Evolutionary conservation across 2,113 vertebrate species (phyloP).

Genomic region (Tychaedon coryphoeus): DNA sequence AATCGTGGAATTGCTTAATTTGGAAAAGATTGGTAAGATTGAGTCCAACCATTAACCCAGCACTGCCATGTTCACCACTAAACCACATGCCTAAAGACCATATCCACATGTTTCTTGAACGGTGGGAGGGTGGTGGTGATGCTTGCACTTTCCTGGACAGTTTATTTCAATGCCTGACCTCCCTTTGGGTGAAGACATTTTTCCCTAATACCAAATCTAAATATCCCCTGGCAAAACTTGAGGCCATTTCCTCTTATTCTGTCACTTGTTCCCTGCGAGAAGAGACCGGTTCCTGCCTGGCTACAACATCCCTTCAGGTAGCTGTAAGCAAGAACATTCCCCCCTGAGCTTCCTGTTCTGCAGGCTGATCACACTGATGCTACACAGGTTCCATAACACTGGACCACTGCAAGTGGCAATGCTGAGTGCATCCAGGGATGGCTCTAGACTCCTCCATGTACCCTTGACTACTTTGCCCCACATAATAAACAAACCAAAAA

Average conservation of each 20-base stretch:
- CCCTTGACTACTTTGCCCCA: rapidly evolving
- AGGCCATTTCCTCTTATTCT: neutral
- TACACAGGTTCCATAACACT: rapidly evolving
- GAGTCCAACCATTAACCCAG: neutral
- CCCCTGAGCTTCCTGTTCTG: neutral
- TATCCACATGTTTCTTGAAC: neutral
- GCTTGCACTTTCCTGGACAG: neutral
- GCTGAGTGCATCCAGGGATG: neutral
- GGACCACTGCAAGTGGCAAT: neutral
- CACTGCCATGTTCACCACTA: neutral
- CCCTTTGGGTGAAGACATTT: neutral
- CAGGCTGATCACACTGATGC: neutral
- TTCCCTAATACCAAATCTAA: neutral
- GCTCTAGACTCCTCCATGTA: neutral
- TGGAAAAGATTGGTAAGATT: neutral
- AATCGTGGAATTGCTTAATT: neutral
- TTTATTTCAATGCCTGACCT: neutral
- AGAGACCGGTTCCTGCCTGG: rapidly evolving
- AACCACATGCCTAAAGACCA: neutral
- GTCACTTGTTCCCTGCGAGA: neutral
- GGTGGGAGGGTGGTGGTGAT: neutral
- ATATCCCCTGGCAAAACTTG: neutral
- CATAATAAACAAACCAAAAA: neutral
- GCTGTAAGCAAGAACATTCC: neutral
- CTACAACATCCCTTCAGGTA: neutral